Evolutionary conservation across 2,888 invertebrate genomes (phyloP).

Genomic region (Villa cingulata): DNA sequence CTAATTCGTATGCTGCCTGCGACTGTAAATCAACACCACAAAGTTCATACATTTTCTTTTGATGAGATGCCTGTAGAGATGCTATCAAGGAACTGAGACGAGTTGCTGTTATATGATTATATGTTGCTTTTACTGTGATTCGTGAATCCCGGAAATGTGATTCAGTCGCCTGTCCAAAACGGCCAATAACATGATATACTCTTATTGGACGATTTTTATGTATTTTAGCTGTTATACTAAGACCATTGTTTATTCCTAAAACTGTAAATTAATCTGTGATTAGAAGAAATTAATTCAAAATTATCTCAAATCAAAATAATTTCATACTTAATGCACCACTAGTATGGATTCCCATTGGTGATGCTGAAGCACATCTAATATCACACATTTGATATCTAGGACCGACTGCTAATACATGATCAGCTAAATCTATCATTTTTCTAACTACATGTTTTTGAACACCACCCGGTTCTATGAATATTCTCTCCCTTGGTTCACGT

Average conservation of each 20-base stretch:
- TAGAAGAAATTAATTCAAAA: not conserved
- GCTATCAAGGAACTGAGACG: slow-evolving; percentile 62
- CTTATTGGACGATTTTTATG: slow-evolving; percentile 48
- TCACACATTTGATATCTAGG: slow-evolving; percentile 58
- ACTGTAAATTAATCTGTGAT: slow-evolving; percentile 37
- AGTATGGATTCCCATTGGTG: slow-evolving; percentile 46
- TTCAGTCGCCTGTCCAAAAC: slow-evolving; percentile 63
- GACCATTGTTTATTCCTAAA: slow-evolving; percentile 58
- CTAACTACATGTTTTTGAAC: slow-evolving; percentile 43
- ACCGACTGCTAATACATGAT: slow-evolving; percentile 60
- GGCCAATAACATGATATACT: slow-evolving; percentile 60
- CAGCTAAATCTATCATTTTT: slow-evolving; percentile 54
- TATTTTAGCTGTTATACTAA: slow-evolving; percentile 41
- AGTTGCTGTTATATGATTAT: slow-evolving; percentile 51
- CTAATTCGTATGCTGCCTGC: slow-evolving; percentile 81
- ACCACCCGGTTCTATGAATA: slow-evolving; percentile 51
- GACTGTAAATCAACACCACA: slow-evolving; percentile 72
- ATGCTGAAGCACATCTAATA: slow-evolving; percentile 46
- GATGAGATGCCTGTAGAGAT: slow-evolving; percentile 73
- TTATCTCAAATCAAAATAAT: slow-evolving; percentile 25
- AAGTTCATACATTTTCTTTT: slow-evolving; percentile 66
- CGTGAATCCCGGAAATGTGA: slow-evolving; percentile 57
- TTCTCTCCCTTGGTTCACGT: slow-evolving; percentile 44
- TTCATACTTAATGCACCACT: slow-evolving; percentile 67
- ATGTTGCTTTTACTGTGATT: slow-evolving; percentile 55